Evolutionary conservation across 2,888 invertebrate species (phyloP), one percentile per base, ranked within the genome.

Genomic region (Catonia carolina): DNA sequence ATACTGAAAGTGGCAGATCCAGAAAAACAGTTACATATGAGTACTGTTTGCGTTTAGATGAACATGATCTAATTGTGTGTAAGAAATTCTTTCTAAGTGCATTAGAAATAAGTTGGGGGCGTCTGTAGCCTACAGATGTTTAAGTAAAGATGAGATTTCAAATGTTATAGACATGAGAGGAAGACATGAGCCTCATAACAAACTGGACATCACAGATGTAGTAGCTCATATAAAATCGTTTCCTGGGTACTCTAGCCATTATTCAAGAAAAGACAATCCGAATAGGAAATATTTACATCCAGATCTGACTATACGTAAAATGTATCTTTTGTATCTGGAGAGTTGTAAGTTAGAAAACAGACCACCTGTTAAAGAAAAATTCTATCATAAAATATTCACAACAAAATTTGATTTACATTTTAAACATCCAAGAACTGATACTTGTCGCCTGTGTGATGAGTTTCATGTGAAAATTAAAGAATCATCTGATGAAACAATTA

Each of bases 381-480:
- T n/a, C n/a, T n/a, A n/a, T n/a, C n/a, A n/a, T n/a, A n/a, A n/a
- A n/a, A 36, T 50, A 1, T 50, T 50, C 33, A 20, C 50, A 1
- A 50, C 50, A 12, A 50, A 50, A 33, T 50, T 50, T 17, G 35
- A 50, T 35, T 36, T 50, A 7, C 50, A 50, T 50, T 50, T 50
- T 18, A 50, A 50, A 10, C 31, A 49, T 17, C 49, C 35, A 7
- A 33, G 22, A 35, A 35, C 35, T 8, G 50, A 50, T 50, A 50
- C 50, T 33, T 50, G 50, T 18, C 10, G 17, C 10, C 14, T 33
- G 17, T 35, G 33, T 36, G 50, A 35, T 35, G 35, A 50, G 18
- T 14, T 50, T 31, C 33, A 50, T n/a, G n/a, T n/a, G n/a, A n/a
- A n/a, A n/a, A n/a, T n/a, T n/a, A n/a, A n/a, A n/a, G n/a, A n/a